Base-by-base conservation (phyloP, 2,797 vertebrate genomes). In the Hypotaenidia philippensis region DNA sequence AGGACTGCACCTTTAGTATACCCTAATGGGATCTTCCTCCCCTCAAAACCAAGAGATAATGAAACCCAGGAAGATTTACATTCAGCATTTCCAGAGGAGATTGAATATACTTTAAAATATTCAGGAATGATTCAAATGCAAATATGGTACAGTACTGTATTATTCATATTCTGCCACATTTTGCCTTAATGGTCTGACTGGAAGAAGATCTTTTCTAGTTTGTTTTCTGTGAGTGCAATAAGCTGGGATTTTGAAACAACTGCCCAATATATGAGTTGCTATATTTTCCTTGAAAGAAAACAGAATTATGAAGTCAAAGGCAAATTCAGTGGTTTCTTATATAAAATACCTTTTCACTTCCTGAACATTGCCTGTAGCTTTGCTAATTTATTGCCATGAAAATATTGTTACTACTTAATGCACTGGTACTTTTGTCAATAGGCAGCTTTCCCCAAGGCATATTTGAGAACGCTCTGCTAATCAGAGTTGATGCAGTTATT, bases 381-480 rank as follows among this genome's bases (percentile, higher is more conserved):
- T 93, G 90, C 93, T 95, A 96, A 94, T 97, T 97, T 97, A 95
- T 96, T 96, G 96, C 87, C 96, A 97, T 94, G 94, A 97, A 97
- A 97, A 95, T 97, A 97, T 81, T 96, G 97, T 97, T 96, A 89
- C 93, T 96, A 96, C 89, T 97, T 97, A 96, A 97, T 87, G 94
- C 93, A 94, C 78, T 87, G 57, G 91, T 90, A 95, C 93, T 97
- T 97, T 96, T 97, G 96, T 97, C 96, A 96, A 96, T 96, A 96
- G 94, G 88, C 93, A 94, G 77, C 89, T 95, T 97, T 97, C 97
- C 97, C 96, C 69, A 89, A 96, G 90, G 97, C 94, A 92, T 87
- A 94, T 93, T 94, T 94, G 45, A 87, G 47, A 96, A 94, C 11
- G 87, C 76, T 84, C 89, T 76, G 95, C 87, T 96, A 94, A 84